Conservation (phyloP, 2,888 invertebrate species). For the Elegia similella region DNA sequence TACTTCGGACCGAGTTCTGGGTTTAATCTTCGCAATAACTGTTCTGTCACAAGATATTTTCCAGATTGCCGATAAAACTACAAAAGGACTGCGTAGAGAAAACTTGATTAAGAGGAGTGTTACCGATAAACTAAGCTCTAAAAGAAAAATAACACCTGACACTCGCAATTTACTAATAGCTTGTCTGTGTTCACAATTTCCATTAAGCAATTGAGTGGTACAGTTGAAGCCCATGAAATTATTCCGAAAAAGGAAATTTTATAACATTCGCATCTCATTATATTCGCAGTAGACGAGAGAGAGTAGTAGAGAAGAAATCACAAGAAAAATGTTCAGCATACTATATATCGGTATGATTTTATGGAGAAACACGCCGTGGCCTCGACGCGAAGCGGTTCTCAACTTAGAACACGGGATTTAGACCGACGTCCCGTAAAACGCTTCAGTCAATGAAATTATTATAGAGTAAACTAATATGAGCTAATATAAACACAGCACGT, state of each 20-base stretch:
- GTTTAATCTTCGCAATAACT: conserved; percentile 38
- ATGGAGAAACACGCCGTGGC: not conserved
- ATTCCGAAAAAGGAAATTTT: conserved; percentile 27
- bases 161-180: conserved; percentile 6
- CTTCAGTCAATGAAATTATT: conserved; percentile 74
- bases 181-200: not conserved
- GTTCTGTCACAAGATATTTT: conserved; percentile 7
- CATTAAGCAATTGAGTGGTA: not conserved
- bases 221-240: not conserved
- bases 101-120: not conserved
- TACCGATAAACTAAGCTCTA: not conserved
- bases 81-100: too few species aligned
- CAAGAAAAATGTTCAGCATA: conserved; percentile 27
- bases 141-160: not conserved
- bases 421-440: conserved; percentile 46
- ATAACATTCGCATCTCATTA: conserved; percentile 31
- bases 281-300: conserved; percentile 25
- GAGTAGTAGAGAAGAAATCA: conserved; percentile 29
- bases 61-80: not conserved
- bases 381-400: conserved; percentile 10
- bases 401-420: conserved; percentile 20
- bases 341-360: not conserved
- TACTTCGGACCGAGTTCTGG: conserved; percentile 29
- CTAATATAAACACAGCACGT: conserved; percentile 63
- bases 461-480: conserved; percentile 67